Base-by-base conservation (phyloP, 2,888 invertebrate species). In the Phyllotreta striolata region DNA sequence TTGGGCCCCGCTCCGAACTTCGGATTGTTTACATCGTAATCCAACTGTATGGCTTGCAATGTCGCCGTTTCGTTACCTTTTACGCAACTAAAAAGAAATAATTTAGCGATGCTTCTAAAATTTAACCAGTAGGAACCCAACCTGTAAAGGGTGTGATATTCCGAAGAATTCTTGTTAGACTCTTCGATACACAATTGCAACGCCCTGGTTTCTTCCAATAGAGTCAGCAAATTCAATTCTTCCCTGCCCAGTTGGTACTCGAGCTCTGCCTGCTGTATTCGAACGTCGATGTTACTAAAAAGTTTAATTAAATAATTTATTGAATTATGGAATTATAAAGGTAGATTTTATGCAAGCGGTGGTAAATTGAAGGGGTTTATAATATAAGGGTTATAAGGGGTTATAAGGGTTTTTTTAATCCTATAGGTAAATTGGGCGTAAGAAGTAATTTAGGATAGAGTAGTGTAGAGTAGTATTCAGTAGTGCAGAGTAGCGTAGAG, bases 261-360 rank as follows among this genome's bases (percentile, higher is more conserved):
- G 72, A 95, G 82, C 81, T 95, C 95, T 0, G 95, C 95, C 78
- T 95, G 94, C 76, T 93, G 91, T 78, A 95, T 95, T 71, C 94
- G 86, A 51, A 91, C 90, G 81, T 95, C 95, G 64, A 95, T 95
- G 80, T 94, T 94, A 75, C 94, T 94, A 81, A 1, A 81, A 80
- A 70, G 43, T 35, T 14, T 62, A 55, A 40, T 13, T 9, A 14
- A 39, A 59, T 40, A 38, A 40, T 6, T 43, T 35, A 9, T 37
- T 37, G 9, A 37, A 14, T n/a, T n/a, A n/a, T n/a, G n/a, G n/a
- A n/a, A n/a, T n/a, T n/a, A n/a, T n/a, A n/a, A n/a, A n/a, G n/a
- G n/a, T n/a, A n/a, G n/a, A n/a, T n/a, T n/a, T n/a, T n/a, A n/a
- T n/a, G n/a, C n/a, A n/a, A n/a, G n/a, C n/a, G n/a, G n/a, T n/a